These are phyloP conservation scores for Nannoperca australis DNA, from an alignment of 2,797 vertebrate species.

Conservation along the genomic window DNA sequence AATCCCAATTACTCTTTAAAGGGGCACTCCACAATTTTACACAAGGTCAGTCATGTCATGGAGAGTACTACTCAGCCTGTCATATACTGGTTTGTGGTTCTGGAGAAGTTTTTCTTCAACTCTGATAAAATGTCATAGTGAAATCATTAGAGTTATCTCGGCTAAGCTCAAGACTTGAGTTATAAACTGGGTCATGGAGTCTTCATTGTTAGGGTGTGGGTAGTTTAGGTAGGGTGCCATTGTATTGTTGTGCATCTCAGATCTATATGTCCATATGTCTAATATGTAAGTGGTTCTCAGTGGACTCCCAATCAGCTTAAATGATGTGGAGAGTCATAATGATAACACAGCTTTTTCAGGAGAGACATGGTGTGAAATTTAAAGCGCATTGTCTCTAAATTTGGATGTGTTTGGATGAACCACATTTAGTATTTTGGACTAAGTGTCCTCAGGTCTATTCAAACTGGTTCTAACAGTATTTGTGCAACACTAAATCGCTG, in stretches of 20 bases:
- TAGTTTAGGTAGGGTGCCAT: not conserved
- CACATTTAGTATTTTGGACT: not conserved
- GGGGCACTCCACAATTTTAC: not conserved
- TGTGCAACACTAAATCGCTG: not conserved
- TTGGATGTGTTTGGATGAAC: not conserved
- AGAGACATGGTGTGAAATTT: not conserved
- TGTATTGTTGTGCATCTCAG: not conserved
- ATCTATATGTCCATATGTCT: too few species aligned
- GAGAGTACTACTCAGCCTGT: not conserved
- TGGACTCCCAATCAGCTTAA: not conserved
- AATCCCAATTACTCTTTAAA: not conserved
- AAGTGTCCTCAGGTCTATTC: not conserved
- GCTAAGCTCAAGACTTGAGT: not conserved
- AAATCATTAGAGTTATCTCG: not conserved
- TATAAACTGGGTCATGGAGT: not conserved
- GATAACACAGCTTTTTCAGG: not conserved
- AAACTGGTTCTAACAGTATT: not conserved
- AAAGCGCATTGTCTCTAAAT: not conserved
- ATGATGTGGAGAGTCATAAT: too few species aligned
- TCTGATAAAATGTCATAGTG: not conserved
- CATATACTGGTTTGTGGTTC: not conserved
- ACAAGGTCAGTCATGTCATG: not conserved
- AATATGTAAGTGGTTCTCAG: not conserved
- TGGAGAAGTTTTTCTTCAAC: not conserved
- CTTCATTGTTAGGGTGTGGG: not conserved